Evolutionary conservation across 1,140 invertebrate species (phyloP).

Genomic region (Zeugodacus cucurbitae): DNA sequence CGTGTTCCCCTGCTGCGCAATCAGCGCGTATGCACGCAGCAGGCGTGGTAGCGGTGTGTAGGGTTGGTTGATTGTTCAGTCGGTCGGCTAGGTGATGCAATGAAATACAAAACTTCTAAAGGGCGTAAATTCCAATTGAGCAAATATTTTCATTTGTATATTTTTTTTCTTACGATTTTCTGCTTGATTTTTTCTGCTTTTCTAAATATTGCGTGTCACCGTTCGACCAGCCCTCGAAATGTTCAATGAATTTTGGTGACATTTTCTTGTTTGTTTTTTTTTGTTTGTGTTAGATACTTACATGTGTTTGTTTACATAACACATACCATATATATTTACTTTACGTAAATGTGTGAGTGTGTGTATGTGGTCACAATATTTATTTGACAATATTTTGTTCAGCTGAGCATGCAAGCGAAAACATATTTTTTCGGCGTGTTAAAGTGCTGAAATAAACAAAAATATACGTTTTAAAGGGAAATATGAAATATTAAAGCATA

Average conservation of each 20-base stretch:
- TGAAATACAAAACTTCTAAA: conserved; percentile 34
- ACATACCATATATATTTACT: neutral
- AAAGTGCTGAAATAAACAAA: neutral
- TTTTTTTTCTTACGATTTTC: neutral
- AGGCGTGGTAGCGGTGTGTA: neutral
- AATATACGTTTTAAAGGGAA: neutral
- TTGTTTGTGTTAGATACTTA: conserved; percentile 18
- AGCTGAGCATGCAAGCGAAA: neutral
- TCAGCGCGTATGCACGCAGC: neutral
- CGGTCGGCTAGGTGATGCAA: conserved; percentile 25
- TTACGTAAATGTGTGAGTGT: neutral
- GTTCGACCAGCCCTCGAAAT: neutral
- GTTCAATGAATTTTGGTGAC: conserved; percentile 11
- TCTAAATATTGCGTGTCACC: neutral
- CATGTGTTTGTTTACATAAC: conserved; percentile 8
- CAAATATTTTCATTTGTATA: conserved; percentile 6
- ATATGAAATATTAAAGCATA: neutral
- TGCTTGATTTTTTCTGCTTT: neutral
- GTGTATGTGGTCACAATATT: neutral
- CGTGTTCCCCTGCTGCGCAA: neutral
- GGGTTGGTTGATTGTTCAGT: neutral
- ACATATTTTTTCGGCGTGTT: neutral
- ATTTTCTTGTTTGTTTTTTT: neutral
- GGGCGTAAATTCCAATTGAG: conserved; percentile 32
- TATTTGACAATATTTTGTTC: neutral